Evolutionary conservation across 2,797 vertebrate genomes (phyloP).

Genomic region (Oreonectes daqikongensis): DNA sequence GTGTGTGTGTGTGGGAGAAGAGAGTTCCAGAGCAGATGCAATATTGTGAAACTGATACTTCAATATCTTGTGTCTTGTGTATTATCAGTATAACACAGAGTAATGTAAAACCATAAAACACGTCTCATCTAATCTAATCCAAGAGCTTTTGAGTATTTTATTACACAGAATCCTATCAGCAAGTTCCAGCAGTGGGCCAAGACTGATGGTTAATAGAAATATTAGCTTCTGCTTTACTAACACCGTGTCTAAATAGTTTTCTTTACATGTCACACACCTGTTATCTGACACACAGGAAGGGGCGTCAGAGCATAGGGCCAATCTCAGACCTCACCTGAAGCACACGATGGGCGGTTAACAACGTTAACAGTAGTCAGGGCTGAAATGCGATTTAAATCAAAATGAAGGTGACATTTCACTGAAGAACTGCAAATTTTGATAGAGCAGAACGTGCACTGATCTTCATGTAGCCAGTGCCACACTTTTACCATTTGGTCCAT

Average conservation of each 20-base stretch:
- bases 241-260: background rate
- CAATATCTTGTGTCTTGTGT: background rate
- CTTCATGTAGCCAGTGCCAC: too few species aligned
- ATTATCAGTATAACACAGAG: conserved; percentile 9
- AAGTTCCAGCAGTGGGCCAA: background rate
- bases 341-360: background rate
- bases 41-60: too few species aligned
- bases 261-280: background rate
- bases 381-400: background rate
- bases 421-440: background rate
- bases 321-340: background rate
- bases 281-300: background rate
- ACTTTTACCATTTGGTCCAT: background rate
- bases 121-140: background rate
- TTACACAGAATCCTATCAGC: background rate
- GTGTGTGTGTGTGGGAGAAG: background rate
- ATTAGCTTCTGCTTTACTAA: conserved; percentile 12
- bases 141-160: conserved; percentile 3
- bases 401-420: background rate
- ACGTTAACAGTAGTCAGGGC: background rate
- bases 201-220: background rate
- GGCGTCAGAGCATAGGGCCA: background rate
- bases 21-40: background rate
- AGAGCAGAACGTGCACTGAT: background rate
- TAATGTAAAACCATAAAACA: background rate